These are phyloP conservation scores for Actinopyga echinites DNA, from an alignment of 53 echinoderm and acorn worm species.

Conservation along the genomic window DNA sequence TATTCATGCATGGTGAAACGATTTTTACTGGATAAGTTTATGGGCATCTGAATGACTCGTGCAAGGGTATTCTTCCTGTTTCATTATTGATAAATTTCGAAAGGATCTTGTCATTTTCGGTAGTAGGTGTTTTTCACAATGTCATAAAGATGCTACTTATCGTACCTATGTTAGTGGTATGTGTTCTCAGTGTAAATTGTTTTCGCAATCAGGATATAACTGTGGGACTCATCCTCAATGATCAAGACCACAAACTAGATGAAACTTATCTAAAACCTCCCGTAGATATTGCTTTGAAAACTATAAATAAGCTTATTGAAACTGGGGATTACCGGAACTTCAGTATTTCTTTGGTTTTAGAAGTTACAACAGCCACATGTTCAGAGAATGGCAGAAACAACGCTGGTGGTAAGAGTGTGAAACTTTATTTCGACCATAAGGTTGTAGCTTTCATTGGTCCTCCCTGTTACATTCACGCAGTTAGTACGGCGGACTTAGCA, in stretches of 20 bases:
- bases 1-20: too few species aligned
- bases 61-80: too few species aligned
- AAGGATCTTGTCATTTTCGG: too few species aligned
- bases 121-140: too few species aligned
- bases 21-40: too few species aligned
- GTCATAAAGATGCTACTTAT: too few species aligned
- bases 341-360: not conserved
- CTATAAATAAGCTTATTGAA: not conserved
- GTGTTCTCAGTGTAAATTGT: too few species aligned
- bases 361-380: too few species aligned
- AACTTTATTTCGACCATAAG: constrained; percentile 16
- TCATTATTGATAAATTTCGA: too few species aligned
- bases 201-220: not conserved
- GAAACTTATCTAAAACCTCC: not conserved
- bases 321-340: not conserved
- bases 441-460: constrained; percentile 57
- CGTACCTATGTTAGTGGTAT: too few species aligned
- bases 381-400: too few species aligned
- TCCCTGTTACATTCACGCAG: constrained; percentile 43
- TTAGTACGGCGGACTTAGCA: constrained; percentile 50
- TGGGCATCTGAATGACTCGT: too few species aligned
- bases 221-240: not conserved
- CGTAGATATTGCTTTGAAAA: not conserved
- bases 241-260: not conserved
- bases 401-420: not conserved